Evolutionary conservation across 2,797 vertebrate species (phyloP).

Genomic region (Rachycentron canadum): DNA sequence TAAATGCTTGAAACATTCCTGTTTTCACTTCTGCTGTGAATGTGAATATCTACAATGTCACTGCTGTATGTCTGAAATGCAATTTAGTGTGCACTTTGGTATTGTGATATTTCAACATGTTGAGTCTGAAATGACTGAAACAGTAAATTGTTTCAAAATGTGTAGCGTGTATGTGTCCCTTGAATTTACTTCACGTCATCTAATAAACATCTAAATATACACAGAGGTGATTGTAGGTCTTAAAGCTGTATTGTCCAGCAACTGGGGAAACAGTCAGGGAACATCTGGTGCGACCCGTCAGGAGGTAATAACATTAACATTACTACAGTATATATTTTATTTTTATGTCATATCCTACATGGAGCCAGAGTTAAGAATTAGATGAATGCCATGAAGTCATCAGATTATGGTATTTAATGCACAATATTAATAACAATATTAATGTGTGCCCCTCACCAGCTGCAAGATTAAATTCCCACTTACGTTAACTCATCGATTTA

Average conservation of each 20-base stretch:
- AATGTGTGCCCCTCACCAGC: neutral
- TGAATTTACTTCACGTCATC: constrained; percentile 16
- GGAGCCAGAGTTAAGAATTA: neutral
- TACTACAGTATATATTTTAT: neutral
- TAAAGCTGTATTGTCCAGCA: neutral
- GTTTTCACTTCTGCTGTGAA: constrained; percentile 55
- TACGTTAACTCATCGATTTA: no score
- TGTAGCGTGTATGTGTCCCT: constrained; percentile 13
- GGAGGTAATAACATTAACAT: neutral
- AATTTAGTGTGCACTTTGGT: constrained; percentile 49
- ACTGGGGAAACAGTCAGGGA: neutral
- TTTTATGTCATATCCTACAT: neutral
- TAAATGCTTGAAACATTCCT: constrained; percentile 67
- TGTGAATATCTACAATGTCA: constrained; percentile 52
- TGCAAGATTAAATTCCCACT: neutral
- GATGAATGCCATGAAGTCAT: neutral
- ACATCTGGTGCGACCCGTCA: neutral
- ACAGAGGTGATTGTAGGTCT: no score
- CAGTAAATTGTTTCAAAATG: constrained; percentile 64
- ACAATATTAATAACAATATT: no score
- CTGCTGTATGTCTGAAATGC: constrained; percentile 55
- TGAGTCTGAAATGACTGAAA: constrained; percentile 47
- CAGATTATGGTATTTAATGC: neutral
- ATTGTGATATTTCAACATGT: constrained; percentile 62
- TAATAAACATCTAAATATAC: no score